These are phyloP conservation scores for Patella caerulea DNA, from an alignment of 2,888 invertebrate species.

Conservation along the genomic window DNA sequence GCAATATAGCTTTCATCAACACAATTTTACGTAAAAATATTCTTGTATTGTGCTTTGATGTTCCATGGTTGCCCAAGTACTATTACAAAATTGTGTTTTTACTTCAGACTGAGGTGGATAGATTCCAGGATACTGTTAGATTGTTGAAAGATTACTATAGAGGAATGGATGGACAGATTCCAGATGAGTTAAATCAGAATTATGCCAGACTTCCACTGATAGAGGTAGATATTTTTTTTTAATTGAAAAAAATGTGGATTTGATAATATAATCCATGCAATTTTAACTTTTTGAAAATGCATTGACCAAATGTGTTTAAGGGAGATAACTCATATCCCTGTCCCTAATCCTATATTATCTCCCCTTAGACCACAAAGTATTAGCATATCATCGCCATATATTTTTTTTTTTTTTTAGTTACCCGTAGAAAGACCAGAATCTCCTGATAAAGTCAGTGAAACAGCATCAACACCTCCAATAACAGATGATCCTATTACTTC, in stretches of 20 bases:
- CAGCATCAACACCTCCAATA: slow-evolving; percentile 44
- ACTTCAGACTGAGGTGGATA: slow-evolving; percentile 63
- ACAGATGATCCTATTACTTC: slow-evolving; percentile 45
- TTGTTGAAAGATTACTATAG: slow-evolving; percentile 71
- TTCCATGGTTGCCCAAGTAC: too few relatives aligned
- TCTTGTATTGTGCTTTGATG: too few relatives aligned
- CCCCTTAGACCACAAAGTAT: not conserved
- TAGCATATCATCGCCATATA: not conserved
- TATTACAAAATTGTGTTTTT: not conserved
- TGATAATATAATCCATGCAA: too few relatives aligned
- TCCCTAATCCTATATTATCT: not conserved
- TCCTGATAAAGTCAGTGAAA: slow-evolving; percentile 48
- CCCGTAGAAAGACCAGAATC: slow-evolving; percentile 58
- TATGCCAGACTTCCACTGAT: slow-evolving; percentile 68
- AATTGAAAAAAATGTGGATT: too few relatives aligned
- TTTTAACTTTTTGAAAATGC: too few relatives aligned
- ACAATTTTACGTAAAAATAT: too few relatives aligned
- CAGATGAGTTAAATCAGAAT: slow-evolving; percentile 64
- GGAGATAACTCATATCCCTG: not conserved
- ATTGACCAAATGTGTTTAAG: too few relatives aligned
- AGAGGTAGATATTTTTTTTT: slow-evolving; percentile 54
- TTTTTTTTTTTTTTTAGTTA: slow-evolving; percentile 38
- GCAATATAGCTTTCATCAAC: too few relatives aligned
- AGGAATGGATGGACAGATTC: slow-evolving; percentile 70
- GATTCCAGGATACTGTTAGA: slow-evolving; percentile 69